These are phyloP conservation scores for Sarcophaga rosellei DNA, from an alignment of 2,888 invertebrate species.

Conservation along the genomic window DNA sequence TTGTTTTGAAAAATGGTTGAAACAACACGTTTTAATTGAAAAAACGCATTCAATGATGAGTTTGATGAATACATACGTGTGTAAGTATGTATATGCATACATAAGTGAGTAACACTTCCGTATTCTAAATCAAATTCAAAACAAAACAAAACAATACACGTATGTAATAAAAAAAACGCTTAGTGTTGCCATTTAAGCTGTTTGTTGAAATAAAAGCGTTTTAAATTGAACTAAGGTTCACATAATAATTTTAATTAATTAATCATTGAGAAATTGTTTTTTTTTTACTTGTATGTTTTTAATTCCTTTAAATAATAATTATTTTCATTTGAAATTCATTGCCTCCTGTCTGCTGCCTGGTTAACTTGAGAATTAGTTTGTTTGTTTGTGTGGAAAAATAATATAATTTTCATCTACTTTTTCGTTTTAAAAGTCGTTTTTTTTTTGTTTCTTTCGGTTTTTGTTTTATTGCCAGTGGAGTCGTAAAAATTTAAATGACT, in stretches of 20 bases:
- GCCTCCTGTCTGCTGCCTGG: not conserved
- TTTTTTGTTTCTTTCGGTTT: not conserved
- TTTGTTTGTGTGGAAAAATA: slow-evolving; percentile 39
- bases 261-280: not conserved
- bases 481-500: slow-evolving; percentile 79
- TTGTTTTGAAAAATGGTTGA: not conserved
- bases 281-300: not conserved
- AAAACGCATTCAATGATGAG: not conserved
- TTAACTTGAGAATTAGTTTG: slow-evolving; percentile 42
- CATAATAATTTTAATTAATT: no score
- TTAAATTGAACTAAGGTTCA: no score
- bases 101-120: not conserved
- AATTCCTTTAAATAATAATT: not conserved
- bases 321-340: slow-evolving; percentile 21
- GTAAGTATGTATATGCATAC: no score
- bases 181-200: not conserved
- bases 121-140: slow-evolving; percentile 6
- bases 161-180: no score
- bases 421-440: not conserved
- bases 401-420: slow-evolving; percentile 22
- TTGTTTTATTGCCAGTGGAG: slow-evolving; percentile 74
- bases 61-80: no score
- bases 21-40: slow-evolving; percentile 44
- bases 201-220: not conserved
- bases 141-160: not conserved